Conservation (phyloP, 1,140 invertebrate genomes). For the Tetraneura akinire region DNA sequence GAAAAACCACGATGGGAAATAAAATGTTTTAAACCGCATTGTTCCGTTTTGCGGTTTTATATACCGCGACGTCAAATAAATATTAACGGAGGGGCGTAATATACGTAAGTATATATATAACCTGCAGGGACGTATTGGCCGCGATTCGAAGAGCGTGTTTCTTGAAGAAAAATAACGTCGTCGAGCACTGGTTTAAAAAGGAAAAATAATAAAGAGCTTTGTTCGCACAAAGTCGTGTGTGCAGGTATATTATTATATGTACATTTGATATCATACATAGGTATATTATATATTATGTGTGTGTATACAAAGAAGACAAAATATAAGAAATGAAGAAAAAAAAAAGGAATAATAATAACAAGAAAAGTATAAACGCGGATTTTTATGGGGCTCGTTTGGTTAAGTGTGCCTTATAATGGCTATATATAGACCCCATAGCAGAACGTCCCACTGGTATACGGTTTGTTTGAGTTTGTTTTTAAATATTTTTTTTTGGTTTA, state of each 20-base stretch:
- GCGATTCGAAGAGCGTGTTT: not conserved
- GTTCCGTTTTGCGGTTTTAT: not conserved
- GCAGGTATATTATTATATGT: not conserved
- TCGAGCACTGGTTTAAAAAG: not conserved
- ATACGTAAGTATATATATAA: not conserved
- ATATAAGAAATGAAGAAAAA: not conserved
- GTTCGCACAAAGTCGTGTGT: not conserved
- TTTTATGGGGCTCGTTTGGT: not conserved
- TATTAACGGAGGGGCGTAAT: too few species aligned
- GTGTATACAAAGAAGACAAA: too few species aligned
- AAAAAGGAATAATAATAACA: not conserved
- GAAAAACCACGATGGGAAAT: not conserved
- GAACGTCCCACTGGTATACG: too few species aligned
- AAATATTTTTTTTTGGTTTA: too few species aligned
- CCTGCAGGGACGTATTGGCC: not conserved
- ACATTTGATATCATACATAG: too few species aligned
- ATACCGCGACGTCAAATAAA: too few species aligned
- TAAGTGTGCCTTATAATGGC: conserved; percentile 4
- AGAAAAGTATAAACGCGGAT: not conserved
- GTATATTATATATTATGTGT: too few species aligned
- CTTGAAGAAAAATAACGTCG: not conserved
- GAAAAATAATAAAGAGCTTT: conserved; percentile 2
- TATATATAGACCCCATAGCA: too few species aligned
- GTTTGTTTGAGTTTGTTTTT: too few species aligned
- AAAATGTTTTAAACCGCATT: not conserved